Evolutionary conservation across 2,888 invertebrate species (phyloP), one percentile per base, ranked within the genome.

Genomic region (Mylabris sibirica): DNA sequence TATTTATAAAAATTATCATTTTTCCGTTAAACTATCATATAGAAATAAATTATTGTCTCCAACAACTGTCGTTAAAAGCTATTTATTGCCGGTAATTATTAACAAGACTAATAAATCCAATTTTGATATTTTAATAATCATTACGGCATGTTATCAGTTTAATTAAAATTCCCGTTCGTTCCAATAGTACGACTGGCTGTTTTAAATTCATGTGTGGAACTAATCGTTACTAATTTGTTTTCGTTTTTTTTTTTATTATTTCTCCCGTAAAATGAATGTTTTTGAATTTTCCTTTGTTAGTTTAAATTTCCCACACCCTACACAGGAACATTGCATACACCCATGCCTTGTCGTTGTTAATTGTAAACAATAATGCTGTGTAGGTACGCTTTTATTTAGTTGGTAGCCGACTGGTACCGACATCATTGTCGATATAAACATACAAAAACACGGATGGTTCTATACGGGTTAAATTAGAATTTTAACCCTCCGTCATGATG

Each of bases 401-500:
- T 20, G 49, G 49, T 20, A 49, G 20, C 17, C 20, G 20, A n/a
- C 20, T 57, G 57, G 57, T 57, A 57, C 22, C 57, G 57, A 57
- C 57, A 57, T 57, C 14, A 57, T 57, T 57, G 57, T 57, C 57
- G 24, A 49, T 49, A 20, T 20, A 11, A 49, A 49, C 20, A 8
- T 30, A 49, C 49, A 49, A 20, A 49, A 20, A 49, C 49, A 49
- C 49, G 20, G 3, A 57, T 57, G 24, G 22, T 24, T n/a, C n/a
- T n/a, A n/a, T n/a, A n/a, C n/a, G 12, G 49, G 5, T 24, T 57
- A 22, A 57, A 57, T 57, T 57, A 57, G 57, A 57, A 57, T 57
- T 57, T 57, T 24, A 20, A 49, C 8, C 20, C 11, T 0, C 20
- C 0, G 2, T 11, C 2, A 22, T 4, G 20, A 49, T 9, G 9